phyloP scores from a whole-genome alignment of 2,888 invertebrate species.

The Liposcelis brunnea region DNA sequence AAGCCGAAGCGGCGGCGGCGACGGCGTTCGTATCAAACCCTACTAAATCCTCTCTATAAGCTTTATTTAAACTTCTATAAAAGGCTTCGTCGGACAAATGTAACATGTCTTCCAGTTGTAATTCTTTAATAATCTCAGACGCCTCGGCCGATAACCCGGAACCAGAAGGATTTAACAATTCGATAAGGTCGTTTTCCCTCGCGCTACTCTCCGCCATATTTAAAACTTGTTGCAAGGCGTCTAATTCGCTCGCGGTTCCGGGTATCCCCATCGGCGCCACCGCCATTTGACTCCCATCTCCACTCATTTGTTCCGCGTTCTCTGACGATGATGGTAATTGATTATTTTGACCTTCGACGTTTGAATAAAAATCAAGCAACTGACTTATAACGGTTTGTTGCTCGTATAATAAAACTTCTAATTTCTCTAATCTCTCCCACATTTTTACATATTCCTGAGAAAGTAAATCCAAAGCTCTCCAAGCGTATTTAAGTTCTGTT shows the following conservation, averaged over 20 bases:
- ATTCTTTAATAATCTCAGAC: slow-evolving; percentile 21
- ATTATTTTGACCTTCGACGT: slow-evolving; percentile 33
- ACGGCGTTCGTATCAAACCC: slow-evolving; percentile 31
- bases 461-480: slow-evolving; percentile 77
- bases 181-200: slow-evolving; percentile 7
- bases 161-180: slow-evolving; percentile 14
- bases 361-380: slow-evolving; percentile 59
- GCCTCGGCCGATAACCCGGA: slow-evolving; percentile 16
- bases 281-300: background rate
- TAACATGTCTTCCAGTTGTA: slow-evolving; percentile 20
- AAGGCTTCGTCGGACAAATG: slow-evolving; percentile 63
- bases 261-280: too few species aligned
- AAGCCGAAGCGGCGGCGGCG: slow-evolving; percentile 36
- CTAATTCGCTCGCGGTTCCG: background rate
- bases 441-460: slow-evolving; percentile 86
- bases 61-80: slow-evolving; percentile 73
- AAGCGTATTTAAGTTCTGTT: slow-evolving; percentile 80
- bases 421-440: slow-evolving; percentile 80
- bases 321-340: slow-evolving; percentile 20
- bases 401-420: slow-evolving; percentile 70
- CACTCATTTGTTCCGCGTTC: slow-evolving; percentile 18
- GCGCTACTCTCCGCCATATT: slow-evolving; percentile 11
- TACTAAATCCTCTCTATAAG: slow-evolving; percentile 64
- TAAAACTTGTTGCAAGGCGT: slow-evolving; percentile 9
- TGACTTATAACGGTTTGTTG: slow-evolving; percentile 84